Conservation (phyloP, 1,140 invertebrate genomes). For the Stegodyphus mimosarum region DNA sequence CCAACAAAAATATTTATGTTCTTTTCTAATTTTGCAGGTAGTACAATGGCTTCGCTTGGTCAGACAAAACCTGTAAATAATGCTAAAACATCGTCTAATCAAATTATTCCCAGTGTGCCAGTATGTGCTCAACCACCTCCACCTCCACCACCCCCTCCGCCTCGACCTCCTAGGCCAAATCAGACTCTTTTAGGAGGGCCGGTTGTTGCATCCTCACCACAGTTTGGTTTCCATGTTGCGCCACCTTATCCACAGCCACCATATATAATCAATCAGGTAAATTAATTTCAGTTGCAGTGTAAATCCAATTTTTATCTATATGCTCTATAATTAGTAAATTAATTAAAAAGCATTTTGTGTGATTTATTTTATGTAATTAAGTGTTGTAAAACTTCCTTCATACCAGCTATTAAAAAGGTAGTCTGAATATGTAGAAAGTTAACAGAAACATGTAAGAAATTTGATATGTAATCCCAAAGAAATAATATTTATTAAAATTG, state of each 20-base stretch:
- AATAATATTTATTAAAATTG: no score
- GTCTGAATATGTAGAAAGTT: not conserved
- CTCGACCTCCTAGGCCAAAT: not conserved
- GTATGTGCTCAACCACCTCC: constrained; percentile 32
- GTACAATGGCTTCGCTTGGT: no score
- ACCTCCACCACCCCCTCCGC: constrained; percentile 44
- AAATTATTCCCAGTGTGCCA: not conserved
- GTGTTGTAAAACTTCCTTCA: not conserved
- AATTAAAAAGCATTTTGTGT: not conserved
- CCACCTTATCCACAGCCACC: constrained; percentile 14
- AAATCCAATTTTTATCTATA: not conserved
- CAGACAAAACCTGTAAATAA: no score
- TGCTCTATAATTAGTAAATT: not conserved
- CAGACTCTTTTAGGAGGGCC: not conserved
- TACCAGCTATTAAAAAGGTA: not conserved
- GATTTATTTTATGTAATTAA: not conserved
- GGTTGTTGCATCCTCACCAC: constrained; percentile 9
- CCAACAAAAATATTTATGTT: no score
- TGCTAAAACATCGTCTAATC: no score
- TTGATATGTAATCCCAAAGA: not conserved
- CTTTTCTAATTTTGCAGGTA: no score
- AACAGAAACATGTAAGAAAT: not conserved
- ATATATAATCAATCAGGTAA: constrained; percentile 33
- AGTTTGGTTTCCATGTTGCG: constrained; percentile 18
- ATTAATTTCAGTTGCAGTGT: not conserved